Percentiles rank a stretch among this genome's conserved stretches.
These are phyloP conservation scores for Brachionus koreanus DNA, from an alignment of 1,140 invertebrate species.

Conservation along the genomic window DNA sequence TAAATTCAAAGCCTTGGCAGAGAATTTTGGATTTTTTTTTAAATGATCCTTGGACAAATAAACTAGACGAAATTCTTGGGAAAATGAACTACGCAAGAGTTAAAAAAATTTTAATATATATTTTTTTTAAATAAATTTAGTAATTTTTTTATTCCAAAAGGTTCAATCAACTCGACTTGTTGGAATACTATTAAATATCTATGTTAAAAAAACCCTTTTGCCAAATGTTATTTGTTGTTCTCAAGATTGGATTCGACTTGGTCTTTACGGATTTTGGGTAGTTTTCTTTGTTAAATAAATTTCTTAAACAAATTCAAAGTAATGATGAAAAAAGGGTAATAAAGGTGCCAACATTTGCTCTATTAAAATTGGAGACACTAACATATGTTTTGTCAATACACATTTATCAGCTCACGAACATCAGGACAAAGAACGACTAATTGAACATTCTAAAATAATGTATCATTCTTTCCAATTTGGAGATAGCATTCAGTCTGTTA, in stretches of 20 bases:
- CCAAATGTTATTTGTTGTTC: not conserved
- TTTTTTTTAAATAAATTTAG: not conserved
- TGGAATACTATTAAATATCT: constrained; percentile 36
- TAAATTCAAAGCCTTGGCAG: constrained; percentile 23
- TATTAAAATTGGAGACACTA: constrained; percentile 2
- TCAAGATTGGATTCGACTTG: constrained; percentile 15
- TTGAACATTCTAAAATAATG: constrained; percentile 39
- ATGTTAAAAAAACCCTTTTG: constrained; percentile 20
- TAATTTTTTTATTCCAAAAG: constrained; percentile 1
- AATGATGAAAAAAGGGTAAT: constrained; percentile 3
- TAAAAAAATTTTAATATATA: not conserved
- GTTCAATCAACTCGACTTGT: constrained; percentile 7
- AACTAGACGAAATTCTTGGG: not conserved
- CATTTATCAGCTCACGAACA: constrained; percentile 36
- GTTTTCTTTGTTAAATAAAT: not conserved
- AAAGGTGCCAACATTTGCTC: constrained; percentile 41
- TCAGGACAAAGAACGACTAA: not conserved
- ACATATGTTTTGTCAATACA: constrained; percentile 39
- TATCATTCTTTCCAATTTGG: not conserved
- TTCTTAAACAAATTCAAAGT: not conserved
- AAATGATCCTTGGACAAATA: constrained; percentile 29
- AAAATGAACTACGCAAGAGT: not conserved
- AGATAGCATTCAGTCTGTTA: not conserved
- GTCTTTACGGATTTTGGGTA: constrained; percentile 23
- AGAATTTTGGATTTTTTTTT: not conserved